Evolutionary conservation across 2,888 invertebrate genomes (phyloP), one percentile per base, ranked within the genome.

Genomic region (Linyphia triangularis): DNA sequence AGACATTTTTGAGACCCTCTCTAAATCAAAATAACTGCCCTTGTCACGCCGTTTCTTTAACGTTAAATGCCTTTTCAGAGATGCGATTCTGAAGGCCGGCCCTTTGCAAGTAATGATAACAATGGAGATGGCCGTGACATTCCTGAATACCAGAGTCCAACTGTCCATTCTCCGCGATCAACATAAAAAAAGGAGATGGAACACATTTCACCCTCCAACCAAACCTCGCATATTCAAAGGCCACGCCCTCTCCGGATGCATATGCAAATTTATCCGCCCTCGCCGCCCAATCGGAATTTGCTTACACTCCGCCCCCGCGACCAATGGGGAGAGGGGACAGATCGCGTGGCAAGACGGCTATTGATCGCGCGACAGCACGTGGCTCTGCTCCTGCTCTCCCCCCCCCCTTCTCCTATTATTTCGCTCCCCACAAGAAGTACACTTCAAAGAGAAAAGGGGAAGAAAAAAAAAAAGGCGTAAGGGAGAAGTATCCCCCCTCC

Each of bases 231-330:
- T 79, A 78, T 79, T 70, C 84, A 89, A 79, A 22, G 65, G 63
- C 63, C 84, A 69, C 88, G 83, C 82, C 89, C 84, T 40, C 73
- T 40, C 51, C 73, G 61, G 43, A 89, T 84, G 89, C 90, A 90
- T 89, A 90, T 89, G 89, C 89, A 88, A 88, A 89, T 89, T 85
- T 88, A 90, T 81, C 89, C 83, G 59, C 88, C 88, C 65, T 37
- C 72, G 70, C 63, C 81, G 51, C 75, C 88, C 88, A 85, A 90
- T 84, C 83, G 88, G 89, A 90, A 90, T 90, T 89, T 91, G 90
- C 91, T 90, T 91, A 91, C 88, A 91, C 91, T 91, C 92, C 92
- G 91, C 91, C 91, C 91, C 90, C 79, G 40, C 72, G 57, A 72
- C 83, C 72, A 89, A 84, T 84, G 78, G 78, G 83, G 67, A 51